Evolutionary conservation across 1,140 invertebrate species (phyloP), one percentile per base, ranked within the genome.

Genomic region (Ceratosolen fusciceps): DNA sequence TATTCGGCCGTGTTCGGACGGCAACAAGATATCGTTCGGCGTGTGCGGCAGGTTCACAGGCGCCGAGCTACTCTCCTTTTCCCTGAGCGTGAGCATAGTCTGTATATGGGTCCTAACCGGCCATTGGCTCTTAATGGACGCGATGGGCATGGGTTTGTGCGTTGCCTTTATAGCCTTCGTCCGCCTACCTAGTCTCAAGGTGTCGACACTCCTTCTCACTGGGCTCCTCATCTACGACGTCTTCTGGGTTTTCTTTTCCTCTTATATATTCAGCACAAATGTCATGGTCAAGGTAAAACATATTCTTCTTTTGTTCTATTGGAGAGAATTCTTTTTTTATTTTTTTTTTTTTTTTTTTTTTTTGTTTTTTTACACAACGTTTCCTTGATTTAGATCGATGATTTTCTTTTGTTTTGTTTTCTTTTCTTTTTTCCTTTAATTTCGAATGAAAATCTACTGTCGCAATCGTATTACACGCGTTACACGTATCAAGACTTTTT

Each of bases 211-310:
- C 80, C 92, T 99, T 74, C 93, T 99, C 81, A 98, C 97, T 62
- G 98, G 97, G 43, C 92, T 99, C 83, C 93, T 99, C 60, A 95
- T 99, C 65, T 99, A 99, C 88, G 98, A 99, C 91, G 97, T 99
- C 43, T 98, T 99, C 91, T 99, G 98, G 98, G 98, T 99, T 31
- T 99, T 99, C 90, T 99, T 99, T 92, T 98, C 97, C 8, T 98
- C 97, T 0, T 99, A 98, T 87, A 98, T 99, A 86, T 99, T 99
- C 92, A 99, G 96, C 91, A 97, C 98, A 85, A 99, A 99, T 88
- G 97, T 99, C 74, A 99, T 99, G 98, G 97, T 99, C 76, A 98
- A 98, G 92, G 96, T 96, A 83, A 92, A 34, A n/a, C n/a, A n/a
- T n/a, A n/a, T n/a, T n/a, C n/a, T n/a, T n/a, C n/a, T n/a, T n/a